phyloP scores from a whole-genome alignment of 2,797 vertebrate genomes.

The Sciaenops ocellatus region DNA sequence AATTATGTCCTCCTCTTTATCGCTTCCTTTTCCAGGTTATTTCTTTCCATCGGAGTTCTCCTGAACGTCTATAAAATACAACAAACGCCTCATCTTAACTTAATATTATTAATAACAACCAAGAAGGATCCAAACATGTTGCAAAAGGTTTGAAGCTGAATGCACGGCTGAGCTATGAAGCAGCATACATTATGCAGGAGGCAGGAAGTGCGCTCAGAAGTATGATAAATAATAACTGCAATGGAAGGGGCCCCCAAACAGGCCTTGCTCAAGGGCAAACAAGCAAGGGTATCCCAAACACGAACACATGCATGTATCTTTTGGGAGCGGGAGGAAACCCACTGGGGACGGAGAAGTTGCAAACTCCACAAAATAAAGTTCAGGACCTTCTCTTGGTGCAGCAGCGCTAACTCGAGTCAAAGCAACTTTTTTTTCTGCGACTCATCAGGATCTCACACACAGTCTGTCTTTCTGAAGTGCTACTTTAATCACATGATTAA shows the following conservation, averaged over 20 bases:
- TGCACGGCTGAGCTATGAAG: not conserved
- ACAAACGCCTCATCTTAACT: not conserved
- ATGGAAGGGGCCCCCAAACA: too few species aligned
- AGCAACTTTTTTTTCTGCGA: not conserved
- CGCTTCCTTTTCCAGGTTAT: constrained; percentile 13
- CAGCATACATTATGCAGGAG: constrained; percentile 11
- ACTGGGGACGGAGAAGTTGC: not conserved
- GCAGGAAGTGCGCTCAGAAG: constrained; percentile 13
- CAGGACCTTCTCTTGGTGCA: too few species aligned
- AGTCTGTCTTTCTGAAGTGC: not conserved
- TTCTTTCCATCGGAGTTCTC: not conserved
- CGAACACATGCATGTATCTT: not conserved
- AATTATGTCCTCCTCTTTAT: constrained; percentile 7
- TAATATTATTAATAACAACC: too few species aligned
- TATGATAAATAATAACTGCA: constrained; percentile 39
- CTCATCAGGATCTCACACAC: not conserved
- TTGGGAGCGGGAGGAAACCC: not conserved
- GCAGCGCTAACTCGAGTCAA: not conserved
- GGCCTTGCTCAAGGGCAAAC: not conserved
- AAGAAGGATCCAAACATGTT: not conserved
- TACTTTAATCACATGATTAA: not conserved
- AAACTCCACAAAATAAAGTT: not conserved
- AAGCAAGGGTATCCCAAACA: not conserved
- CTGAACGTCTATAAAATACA: not conserved
- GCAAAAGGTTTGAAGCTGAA: not conserved